phyloP scores from a whole-genome alignment of 2,113 vertebrate genomes.

The Rhea pennata region DNA sequence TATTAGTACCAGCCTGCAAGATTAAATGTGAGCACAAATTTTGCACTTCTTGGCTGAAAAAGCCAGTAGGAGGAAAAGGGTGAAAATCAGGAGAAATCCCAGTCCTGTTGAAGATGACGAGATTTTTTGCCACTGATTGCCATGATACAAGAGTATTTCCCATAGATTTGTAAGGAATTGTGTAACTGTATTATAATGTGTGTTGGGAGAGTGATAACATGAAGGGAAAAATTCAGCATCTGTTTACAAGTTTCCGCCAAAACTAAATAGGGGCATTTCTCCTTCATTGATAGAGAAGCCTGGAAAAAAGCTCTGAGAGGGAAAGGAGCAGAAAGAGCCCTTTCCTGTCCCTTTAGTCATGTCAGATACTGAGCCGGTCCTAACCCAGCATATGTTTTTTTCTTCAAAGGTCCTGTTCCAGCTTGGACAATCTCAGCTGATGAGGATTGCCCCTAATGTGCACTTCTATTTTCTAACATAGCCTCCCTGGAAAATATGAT shows the following conservation, averaged over 20 bases:
- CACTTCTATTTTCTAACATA: conserved; percentile 1
- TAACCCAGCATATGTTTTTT: accelerated
- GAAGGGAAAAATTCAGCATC: not conserved
- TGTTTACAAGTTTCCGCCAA: not conserved
- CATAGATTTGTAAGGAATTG: not conserved
- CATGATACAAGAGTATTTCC: not conserved
- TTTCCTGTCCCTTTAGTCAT: not conserved
- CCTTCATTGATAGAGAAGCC: not conserved
- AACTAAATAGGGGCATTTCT: not conserved
- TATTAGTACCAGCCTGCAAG: not conserved
- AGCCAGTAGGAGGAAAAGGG: not conserved
- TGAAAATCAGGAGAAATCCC: not conserved
- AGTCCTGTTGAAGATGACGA: not conserved
- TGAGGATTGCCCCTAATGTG: not conserved
- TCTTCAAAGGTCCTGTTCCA: not conserved
- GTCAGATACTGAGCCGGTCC: not conserved
- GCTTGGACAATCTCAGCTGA: not conserved
- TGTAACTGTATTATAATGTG: not conserved
- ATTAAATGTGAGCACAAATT: not conserved
- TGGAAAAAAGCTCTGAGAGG: not conserved
- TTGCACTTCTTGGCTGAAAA: not conserved
- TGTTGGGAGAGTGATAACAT: not conserved
- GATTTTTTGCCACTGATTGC: not conserved
- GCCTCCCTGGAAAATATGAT: not conserved
- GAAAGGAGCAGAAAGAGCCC: not conserved